Evolutionary conservation across 2,113 vertebrate species (phyloP), one percentile per base, ranked within the genome.

Genomic region (Australoheros scitulus): DNA sequence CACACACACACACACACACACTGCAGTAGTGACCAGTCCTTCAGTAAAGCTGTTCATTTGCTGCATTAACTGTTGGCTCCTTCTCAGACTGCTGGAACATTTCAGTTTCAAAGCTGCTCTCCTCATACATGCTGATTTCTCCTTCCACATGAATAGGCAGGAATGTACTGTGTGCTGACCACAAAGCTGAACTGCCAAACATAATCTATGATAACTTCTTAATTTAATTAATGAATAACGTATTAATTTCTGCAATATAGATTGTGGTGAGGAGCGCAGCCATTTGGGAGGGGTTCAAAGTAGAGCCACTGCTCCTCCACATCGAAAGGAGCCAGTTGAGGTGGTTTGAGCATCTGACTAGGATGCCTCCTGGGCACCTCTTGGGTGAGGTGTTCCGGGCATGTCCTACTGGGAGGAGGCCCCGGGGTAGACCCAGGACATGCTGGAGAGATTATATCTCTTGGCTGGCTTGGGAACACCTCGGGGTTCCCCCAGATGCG

Each of bases 21-120:
- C 70, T 88, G 88, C 87, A 81, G 88, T 15, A 74, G 81, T 79
- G 90, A 84, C 83, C 86, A 18, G 43, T 60, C 81, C 61, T 77
- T 77, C 47, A 36, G 74, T 29, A 6, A 68, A 70, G 68, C 22
- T 43, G 47, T 78, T 85, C 56, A 55, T 89, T 60, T 78, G 87
- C 81, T 83, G 80, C 80, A 84, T 82, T 89, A 82, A 77, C 41
- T 18, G 50, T 47, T 57, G 59, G 60, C 29, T 61, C 29, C 59
- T 50, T 60, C 29, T 72, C 58, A 13, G 29, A 11, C 76, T 80
- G 41, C 60, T 14, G 26, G 4, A 68, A 34, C 7, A 8, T 38
- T 50, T 47, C 36, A 7, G 41, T 18, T 24, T 61, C 29, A 22
- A 7, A 20, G 41, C 17, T 38, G 64, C 3, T 56, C 60, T 34